Evolutionary conservation across 1,140 invertebrate genomes (phyloP).

Genomic region (Euglossa dilemma): DNA sequence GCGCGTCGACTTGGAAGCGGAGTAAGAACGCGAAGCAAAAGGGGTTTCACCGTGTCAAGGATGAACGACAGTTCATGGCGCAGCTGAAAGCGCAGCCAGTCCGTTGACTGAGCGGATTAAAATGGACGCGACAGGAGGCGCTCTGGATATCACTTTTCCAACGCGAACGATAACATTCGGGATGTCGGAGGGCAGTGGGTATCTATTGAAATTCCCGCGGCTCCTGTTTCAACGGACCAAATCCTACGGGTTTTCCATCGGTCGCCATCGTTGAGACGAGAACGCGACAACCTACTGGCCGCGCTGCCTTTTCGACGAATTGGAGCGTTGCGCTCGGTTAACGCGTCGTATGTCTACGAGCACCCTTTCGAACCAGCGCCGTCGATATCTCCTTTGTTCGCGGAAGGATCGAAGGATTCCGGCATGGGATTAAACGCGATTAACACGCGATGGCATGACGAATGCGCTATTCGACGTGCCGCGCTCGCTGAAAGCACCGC

Average conservation of each 20-base stretch:
- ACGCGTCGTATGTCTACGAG: conserved; percentile 51
- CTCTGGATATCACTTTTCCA: conserved; percentile 37
- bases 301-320: conserved; percentile 63
- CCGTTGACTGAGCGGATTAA: conserved; percentile 26
- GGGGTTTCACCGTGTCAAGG: background rate
- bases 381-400: conserved; percentile 35
- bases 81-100: background rate
- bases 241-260: conserved; percentile 60
- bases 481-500: background rate
- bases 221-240: conserved; percentile 61
- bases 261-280: conserved; percentile 53
- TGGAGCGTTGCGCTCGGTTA: conserved; percentile 57
- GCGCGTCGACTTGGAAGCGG: background rate
- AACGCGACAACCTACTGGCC: conserved; percentile 65
- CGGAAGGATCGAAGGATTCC: background rate
- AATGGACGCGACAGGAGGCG: conserved; percentile 24
- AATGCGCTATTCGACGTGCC: background rate
- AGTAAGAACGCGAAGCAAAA: background rate
- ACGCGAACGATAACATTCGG: conserved; percentile 48
- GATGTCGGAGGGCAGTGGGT: conserved; percentile 24
- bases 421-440: conserved; percentile 10
- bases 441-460: background rate
- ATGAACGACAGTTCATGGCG: background rate
- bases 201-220: conserved; percentile 57
- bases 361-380: conserved; percentile 19